A percentile compares a stretch with the other conserved stretches of the same genome.
Evolutionary conservation across 2,888 invertebrate genomes (phyloP).

Genomic region (Cheilosia impressa): DNA sequence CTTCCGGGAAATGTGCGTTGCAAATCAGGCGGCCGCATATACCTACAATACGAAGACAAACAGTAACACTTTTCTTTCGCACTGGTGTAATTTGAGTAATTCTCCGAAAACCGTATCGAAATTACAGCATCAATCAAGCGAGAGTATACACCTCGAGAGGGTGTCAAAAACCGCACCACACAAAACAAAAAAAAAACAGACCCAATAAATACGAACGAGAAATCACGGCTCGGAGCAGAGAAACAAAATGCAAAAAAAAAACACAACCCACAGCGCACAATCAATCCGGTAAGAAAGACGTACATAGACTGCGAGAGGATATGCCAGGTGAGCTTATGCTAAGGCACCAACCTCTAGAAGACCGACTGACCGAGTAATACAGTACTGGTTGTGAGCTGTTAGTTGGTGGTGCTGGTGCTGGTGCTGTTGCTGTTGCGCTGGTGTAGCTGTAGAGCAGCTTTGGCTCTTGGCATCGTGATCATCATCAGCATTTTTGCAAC

Average conservation of each 20-base stretch:
- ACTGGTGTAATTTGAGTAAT: slow-evolving; percentile 3
- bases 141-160: slow-evolving; percentile 6
- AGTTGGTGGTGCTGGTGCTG: slow-evolving; percentile 57
- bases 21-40: neutral
- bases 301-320: slow-evolving; percentile 84
- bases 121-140: slow-evolving; percentile 9
- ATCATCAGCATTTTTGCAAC: slow-evolving; percentile 53
- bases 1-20: slow-evolving; percentile 44
- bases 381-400: slow-evolving; percentile 79
- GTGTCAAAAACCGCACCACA: slow-evolving; percentile 53
- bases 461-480: slow-evolving; percentile 71
- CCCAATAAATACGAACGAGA: slow-evolving; percentile 52
- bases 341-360: slow-evolving; percentile 84
- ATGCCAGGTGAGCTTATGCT: slow-evolving; percentile 79
- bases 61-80: slow-evolving; percentile 26
- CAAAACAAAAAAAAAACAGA: slow-evolving; percentile 9
- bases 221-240: slow-evolving; percentile 37
- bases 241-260: slow-evolving; percentile 42
- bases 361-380: slow-evolving; percentile 85
- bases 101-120: slow-evolving; percentile 34
- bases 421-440: slow-evolving; percentile 55
- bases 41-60: neutral
- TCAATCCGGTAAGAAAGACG: slow-evolving; percentile 84
- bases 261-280: slow-evolving; percentile 77
- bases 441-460: slow-evolving; percentile 48